Base-by-base conservation (phyloP, 2,888 invertebrate genomes). In the Trissolcus japonicus region DNA sequence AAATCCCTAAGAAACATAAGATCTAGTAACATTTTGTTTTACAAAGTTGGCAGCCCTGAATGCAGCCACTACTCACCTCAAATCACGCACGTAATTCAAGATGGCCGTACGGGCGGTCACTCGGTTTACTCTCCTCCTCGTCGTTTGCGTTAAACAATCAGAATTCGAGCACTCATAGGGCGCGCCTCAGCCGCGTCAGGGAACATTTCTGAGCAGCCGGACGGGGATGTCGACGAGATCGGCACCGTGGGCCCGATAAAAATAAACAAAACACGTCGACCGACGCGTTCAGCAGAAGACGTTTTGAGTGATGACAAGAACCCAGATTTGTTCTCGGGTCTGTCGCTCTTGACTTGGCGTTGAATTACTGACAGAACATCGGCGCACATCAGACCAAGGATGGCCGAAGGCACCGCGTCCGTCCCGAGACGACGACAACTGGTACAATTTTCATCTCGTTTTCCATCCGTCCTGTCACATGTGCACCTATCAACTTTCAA, bases 361-460 rank as follows among this genome's bases (percentile, higher is more conserved):
- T 17, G 17, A 19, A 60, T 29, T 59, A 43, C 29, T 62, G 56
- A 71, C 48, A 61, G 60, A 75, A 43, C n/a, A 40, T 83, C 85
- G 84, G 86, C 85, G 81, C 84, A 25, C 16, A 35, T 29, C 4
- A 1, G 14, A 0, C 7, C 46, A 84, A 84, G 84, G 86, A 89
- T 88, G 88, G 87, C 89, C 83, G 89, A 88, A 82, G 87, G 87
- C 76, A 82, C 87, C 67, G 79, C 85, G 78, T 79, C 87, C 67
- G 81, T 83, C 80, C 88, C 88, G 62, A 86, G 80, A 81, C 85
- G 84, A 85, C 88, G 88, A 83, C 88, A 88, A 87, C 85, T 89
- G 88, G 88, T 89, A 86, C 17, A 14, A 84, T 86, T 86, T 85
- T 75, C 66, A 55, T 46, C 16, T 62, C 48, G 56, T 63, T 51